Percentiles rank a stretch among this genome's conserved stretches.
phyloP scores from a whole-genome alignment of 1,140 invertebrate species.

The Drosophila arawakana region DNA sequence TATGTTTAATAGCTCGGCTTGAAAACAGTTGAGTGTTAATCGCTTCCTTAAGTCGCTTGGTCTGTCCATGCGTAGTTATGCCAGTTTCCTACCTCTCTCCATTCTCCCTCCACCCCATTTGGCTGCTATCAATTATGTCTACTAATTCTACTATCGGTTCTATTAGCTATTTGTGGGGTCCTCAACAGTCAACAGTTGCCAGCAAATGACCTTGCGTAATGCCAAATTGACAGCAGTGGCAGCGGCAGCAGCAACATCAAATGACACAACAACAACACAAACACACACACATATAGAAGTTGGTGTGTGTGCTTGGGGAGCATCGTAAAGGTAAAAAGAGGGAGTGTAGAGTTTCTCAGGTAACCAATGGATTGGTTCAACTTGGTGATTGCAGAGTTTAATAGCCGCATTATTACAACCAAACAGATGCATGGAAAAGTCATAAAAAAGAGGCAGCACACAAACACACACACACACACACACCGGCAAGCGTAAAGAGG shows the following conservation, averaged over 20 bases:
- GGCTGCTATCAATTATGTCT: background rate
- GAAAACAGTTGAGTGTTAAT: no score
- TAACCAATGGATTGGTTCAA: conserved; percentile 77
- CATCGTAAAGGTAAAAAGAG: conserved; percentile 28
- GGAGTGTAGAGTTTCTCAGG: conserved; percentile 50
- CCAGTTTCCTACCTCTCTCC: background rate
- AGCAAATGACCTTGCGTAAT: conserved; percentile 56
- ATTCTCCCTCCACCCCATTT: background rate
- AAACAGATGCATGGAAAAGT: conserved; percentile 68
- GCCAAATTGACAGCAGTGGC: conserved; percentile 33
- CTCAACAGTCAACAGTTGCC: background rate
- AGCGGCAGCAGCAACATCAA: conserved; percentile 11
- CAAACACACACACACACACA: no score
- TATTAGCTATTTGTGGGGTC: conserved; percentile 21
- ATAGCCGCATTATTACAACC: conserved; percentile 76
- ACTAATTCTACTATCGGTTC: background rate
- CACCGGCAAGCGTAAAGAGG: background rate
- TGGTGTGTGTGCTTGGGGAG: background rate
- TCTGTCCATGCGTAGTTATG: background rate
- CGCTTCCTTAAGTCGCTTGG: no score
- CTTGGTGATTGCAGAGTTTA: conserved; percentile 73
- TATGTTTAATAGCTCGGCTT: no score
- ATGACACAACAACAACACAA: conserved; percentile 14
- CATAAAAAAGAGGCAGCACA: conserved; percentile 47
- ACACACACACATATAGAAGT: background rate